These are phyloP conservation scores for Tetramorium alpestre DNA, from an alignment of 1,140 invertebrate genomes.

Conservation along the genomic window DNA sequence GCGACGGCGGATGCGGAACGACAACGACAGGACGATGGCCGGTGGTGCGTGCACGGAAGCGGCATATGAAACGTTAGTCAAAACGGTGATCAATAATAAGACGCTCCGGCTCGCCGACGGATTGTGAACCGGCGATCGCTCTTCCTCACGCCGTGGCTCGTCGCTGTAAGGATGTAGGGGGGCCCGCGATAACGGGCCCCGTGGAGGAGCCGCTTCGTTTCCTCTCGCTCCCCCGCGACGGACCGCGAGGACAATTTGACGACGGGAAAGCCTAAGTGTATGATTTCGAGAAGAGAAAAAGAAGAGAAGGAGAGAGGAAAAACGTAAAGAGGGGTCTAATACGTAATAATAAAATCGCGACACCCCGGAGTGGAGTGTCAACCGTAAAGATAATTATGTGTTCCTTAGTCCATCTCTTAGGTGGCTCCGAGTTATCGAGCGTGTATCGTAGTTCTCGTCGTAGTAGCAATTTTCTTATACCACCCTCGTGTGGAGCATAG, in stretches of 20 bases:
- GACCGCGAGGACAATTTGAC: neutral
- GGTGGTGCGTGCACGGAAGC: slow-evolving; percentile 46
- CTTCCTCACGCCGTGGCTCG: slow-evolving; percentile 18
- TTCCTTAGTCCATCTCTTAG: slow-evolving; percentile 54
- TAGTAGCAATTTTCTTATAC: slow-evolving; percentile 47
- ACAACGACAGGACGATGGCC: slow-evolving; percentile 50
- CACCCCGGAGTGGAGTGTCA: neutral
- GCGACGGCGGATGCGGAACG: slow-evolving; percentile 51
- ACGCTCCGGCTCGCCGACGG: slow-evolving; percentile 16
- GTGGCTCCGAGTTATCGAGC: slow-evolving; percentile 25
- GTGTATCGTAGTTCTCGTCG: slow-evolving; percentile 37
- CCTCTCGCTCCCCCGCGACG: slow-evolving; percentile 11
- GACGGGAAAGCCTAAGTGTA: neutral
- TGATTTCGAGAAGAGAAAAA: neutral
- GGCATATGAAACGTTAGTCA: slow-evolving; percentile 38
- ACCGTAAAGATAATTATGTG: slow-evolving; percentile 60
- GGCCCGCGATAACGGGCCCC: slow-evolving; percentile 65
- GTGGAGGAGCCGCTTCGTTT: slow-evolving; percentile 63
- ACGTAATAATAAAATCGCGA: slow-evolving; percentile 9
- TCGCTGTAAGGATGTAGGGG: slow-evolving; percentile 67
- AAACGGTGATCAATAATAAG: slow-evolving; percentile 71
- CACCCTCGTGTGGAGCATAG: slow-evolving; percentile 45
- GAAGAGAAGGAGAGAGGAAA: neutral
- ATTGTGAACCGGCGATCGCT: slow-evolving; percentile 65
- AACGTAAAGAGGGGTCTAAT: neutral